Base-by-base conservation (phyloP, 2,888 invertebrate species). In the Pseudococcus longispinus region DNA sequence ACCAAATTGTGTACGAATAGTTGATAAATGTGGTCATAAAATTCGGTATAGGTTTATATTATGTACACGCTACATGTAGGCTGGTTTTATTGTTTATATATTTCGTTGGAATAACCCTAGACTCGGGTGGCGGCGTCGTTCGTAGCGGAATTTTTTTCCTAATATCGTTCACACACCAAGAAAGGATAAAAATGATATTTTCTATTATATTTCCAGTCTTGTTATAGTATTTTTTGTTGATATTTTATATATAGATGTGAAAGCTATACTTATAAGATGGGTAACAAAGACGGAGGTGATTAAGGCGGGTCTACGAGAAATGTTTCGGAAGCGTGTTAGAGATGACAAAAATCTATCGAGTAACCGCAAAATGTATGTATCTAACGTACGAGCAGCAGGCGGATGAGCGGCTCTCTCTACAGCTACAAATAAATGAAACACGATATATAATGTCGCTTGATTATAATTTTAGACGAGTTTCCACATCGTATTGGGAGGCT, bases 381-480 rank as follows among this genome's bases (percentile, higher is more conserved):
- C 5, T 55, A 55, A 55, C 15, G 13, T n/a, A 65, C 9, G 26
- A 26, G 65, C 8, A 8, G 13, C 37, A 37, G 37, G 37, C 37
- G 37, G 37, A 37, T 9, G 37, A 37, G 9, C 37, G 5, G 37
- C 37, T 37, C 37, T 37, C 9, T 9, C 37, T 37, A 65, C 26
- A 9, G 55, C n/a, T 55, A 51, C 51, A 51, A 65, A 65, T 65
- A 65, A 65, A 65, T 65, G 26, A 65, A 65, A 65, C 65, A 26
- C 65, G 23, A 65, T 26, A 65, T 26, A 65, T 65, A 65, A 65
- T 65, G 65, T 65, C 65, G 26, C 20, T 51, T 65, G 65, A 65
- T 65, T 26, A 65, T 65, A 65, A 65, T 65, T 65, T 65, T 26
- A 65, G 65, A 65, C 65, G 65, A 65, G 65, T 65, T 65, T 26